Base-by-base conservation (phyloP, 2,888 invertebrate species). In the Cosmia pyralina region DNA sequence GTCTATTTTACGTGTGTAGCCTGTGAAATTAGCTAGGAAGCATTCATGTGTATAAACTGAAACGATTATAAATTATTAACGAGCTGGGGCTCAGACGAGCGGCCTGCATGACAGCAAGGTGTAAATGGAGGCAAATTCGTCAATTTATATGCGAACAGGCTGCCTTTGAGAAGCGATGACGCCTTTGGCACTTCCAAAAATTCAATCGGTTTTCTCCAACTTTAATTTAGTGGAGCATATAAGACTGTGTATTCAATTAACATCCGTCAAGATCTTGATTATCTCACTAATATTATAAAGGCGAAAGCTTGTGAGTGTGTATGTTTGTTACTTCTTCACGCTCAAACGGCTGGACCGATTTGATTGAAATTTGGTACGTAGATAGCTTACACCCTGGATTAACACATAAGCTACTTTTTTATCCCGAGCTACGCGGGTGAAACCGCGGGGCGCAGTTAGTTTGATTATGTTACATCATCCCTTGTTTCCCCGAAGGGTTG, bases 61-160 rank as follows among this genome's bases (percentile, higher is more conserved):
- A 91, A 87, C 90, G 91, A 93, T 95, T 93, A 94, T 93, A 94
- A 93, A 93, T 93, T 92, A 92, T 92, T 91, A 93, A 93, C 91
- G 89, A 93, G 91, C 88, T 91, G 83, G 81, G 88, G 87, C 87
- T 85, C 75, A 86, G 87, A 75, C 83, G 80, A 88, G 88, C 88
- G 87, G 87, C 90, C 89, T 92, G 92, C 89, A 88, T 92, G 92
- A 90, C 90, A 90, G 91, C 89, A 92, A 93, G 94, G 95, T 94
- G 95, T 94, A 94, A 95, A 94, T 95, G 91, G 94, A 94, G 91
- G 94, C 93, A 95, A 96, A 95, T 96, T 94, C 93, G 92, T 94
- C 95, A 95, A 96, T 96, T 95, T 95, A 95, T 95, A 96, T 96
- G 95, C 96, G 95, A 93, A 92, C 94, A 93, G 91, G 85, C 90